A percentile compares a stretch with the other conserved stretches of the same genome.
Evolutionary conservation across 2,797 vertebrate genomes (phyloP).

Genomic region (Crenuchus spilurus): DNA sequence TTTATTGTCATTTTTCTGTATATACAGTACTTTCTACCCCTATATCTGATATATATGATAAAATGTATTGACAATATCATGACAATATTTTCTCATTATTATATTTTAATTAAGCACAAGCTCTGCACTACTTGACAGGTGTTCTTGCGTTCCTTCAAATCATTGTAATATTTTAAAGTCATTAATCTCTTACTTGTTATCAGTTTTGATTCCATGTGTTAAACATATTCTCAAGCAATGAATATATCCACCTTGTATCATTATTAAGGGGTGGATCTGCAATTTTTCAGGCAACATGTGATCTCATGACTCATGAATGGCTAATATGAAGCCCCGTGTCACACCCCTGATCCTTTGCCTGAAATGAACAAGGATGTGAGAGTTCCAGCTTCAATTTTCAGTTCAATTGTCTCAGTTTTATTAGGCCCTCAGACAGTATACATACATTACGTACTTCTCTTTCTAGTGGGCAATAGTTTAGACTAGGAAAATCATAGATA

Average conservation of each 20-base stretch:
- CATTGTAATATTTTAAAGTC: no score
- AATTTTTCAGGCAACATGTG: slow-evolving; percentile 29
- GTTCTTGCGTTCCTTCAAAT: no score
- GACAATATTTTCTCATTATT: no score
- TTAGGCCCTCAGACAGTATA: not conserved
- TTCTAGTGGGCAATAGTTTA: not conserved
- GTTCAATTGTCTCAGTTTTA: slow-evolving; percentile 16
- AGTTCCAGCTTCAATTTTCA: slow-evolving; percentile 40
- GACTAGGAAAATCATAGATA: slow-evolving; percentile 13
- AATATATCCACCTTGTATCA: slow-evolving; percentile 22
- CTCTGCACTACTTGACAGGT: no score
- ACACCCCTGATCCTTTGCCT: slow-evolving; percentile 29
- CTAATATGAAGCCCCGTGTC: slow-evolving; percentile 20
- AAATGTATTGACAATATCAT: no score
- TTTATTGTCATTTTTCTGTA: not conserved
- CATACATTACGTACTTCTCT: not conserved
- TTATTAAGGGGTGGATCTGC: slow-evolving; percentile 32
- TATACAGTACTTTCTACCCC: no score
- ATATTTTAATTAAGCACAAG: no score
- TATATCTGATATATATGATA: no score
- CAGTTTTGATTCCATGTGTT: not conserved
- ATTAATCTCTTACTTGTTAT: not conserved
- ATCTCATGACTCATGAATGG: slow-evolving; percentile 44
- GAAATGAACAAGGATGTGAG: slow-evolving; percentile 35
- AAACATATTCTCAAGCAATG: slow-evolving; percentile 5